Percentiles rank a stretch among this genome's conserved stretches.
These are phyloP conservation scores for Drosophila mayri DNA, from an alignment of 1,140 invertebrate genomes.

Conservation along the genomic window DNA sequence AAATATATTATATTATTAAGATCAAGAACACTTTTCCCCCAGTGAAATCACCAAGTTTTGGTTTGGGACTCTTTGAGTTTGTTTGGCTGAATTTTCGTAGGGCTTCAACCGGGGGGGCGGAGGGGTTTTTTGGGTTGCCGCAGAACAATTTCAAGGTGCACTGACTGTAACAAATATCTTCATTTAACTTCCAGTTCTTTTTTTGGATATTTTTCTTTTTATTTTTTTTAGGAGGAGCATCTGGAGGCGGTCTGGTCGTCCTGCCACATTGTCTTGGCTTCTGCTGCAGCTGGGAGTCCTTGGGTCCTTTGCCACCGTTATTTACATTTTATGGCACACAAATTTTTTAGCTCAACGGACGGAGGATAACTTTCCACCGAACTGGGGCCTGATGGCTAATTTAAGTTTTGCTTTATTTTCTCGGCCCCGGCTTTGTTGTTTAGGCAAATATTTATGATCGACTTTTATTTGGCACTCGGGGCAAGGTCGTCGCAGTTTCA, in stretches of 20 bases:
- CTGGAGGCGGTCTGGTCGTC: conserved; percentile 34
- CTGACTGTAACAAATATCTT: conserved; percentile 81
- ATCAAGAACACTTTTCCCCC: not conserved
- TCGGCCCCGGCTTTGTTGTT: conserved; percentile 46
- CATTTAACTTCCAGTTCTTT: conserved; percentile 60
- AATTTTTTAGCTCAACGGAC: conserved; percentile 21
- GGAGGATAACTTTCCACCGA: conserved; percentile 15
- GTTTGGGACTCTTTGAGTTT: not conserved
- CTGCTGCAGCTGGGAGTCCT: conserved; percentile 28
- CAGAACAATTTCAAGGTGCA: conserved; percentile 79
- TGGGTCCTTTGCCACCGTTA: conserved; percentile 55
- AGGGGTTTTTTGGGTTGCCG: conserved; percentile 32
- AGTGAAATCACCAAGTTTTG: conserved; percentile 5
- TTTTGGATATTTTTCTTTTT: not conserved
- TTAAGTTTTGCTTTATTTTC: conserved; percentile 73
- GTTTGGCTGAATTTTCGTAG: conserved; percentile 25
- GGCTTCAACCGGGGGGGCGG: not conserved
- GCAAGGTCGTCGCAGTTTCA: conserved; percentile 30
- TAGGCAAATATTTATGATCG: conserved; percentile 78
- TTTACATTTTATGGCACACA: conserved; percentile 74
- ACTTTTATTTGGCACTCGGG: conserved; percentile 64
- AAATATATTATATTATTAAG: too few relatives aligned
- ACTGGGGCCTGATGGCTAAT: conserved; percentile 61
- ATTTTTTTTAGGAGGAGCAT: conserved; percentile 23
- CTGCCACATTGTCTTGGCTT: conserved; percentile 41